Percentiles rank a stretch among this genome's conserved stretches.
Evolutionary conservation across 1,140 invertebrate species (phyloP).

Genomic region (Drosophila pachea): DNA sequence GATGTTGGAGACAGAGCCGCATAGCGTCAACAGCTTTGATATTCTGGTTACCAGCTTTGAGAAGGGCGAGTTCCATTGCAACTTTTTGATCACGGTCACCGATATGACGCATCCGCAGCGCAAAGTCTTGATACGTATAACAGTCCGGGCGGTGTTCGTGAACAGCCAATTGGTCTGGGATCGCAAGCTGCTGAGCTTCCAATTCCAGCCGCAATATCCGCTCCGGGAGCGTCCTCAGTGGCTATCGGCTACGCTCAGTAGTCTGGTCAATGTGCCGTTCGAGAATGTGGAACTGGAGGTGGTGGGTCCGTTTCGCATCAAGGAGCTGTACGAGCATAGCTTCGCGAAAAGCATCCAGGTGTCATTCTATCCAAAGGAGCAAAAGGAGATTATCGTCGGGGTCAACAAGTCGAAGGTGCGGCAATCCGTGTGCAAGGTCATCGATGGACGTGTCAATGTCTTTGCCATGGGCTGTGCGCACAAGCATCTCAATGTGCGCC

Average conservation of each 20-base stretch:
- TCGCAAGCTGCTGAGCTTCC: conserved; percentile 42
- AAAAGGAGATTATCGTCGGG: conserved; percentile 57
- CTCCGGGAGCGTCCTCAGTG: conserved; percentile 45
- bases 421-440: conserved; percentile 32
- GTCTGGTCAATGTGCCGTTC: conserved; percentile 19
- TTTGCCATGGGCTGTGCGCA: conserved; percentile 27
- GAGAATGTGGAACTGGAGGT: conserved; percentile 39
- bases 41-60: conserved; percentile 54
- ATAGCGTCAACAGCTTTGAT: conserved; percentile 17
- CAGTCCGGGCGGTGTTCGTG: conserved; percentile 39
- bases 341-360: conserved; percentile 45
- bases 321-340: conserved; percentile 53
- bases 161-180: conserved; percentile 52
- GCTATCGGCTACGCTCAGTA: conserved; percentile 34
- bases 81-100: conserved; percentile 58
- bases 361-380: conserved; percentile 20
- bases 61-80: conserved; percentile 31
- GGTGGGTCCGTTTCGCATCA: conserved; percentile 62
- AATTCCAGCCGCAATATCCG: conserved; percentile 52
- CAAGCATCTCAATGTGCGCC: conserved; percentile 28
- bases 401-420: conserved; percentile 43
- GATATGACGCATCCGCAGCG: conserved; percentile 55
- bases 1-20: conserved; percentile 31
- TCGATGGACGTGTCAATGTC: conserved; percentile 58
- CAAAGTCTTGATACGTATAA: conserved; percentile 47